Conservation (phyloP, 2,797 vertebrate species). For the Eidolon dupreanum region DNA sequence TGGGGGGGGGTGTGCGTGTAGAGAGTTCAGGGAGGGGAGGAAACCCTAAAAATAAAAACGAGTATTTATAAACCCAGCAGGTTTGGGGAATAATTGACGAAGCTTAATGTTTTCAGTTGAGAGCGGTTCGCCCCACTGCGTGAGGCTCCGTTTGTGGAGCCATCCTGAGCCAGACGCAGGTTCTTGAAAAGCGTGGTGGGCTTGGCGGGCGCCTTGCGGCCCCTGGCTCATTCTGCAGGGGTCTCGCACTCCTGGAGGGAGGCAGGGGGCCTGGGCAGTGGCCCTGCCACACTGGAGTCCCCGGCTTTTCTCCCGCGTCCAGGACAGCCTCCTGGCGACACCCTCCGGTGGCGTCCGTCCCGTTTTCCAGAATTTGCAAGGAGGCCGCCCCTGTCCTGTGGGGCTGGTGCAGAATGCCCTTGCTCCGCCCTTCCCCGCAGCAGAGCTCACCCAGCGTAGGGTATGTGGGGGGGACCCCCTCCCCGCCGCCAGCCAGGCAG, state of each 20-base stretch:
- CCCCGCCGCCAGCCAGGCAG: not conserved
- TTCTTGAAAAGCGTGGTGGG: not conserved
- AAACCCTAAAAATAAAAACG: constrained; percentile 69
- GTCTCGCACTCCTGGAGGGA: not conserved
- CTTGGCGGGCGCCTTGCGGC: not conserved
- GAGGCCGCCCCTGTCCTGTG: not conserved
- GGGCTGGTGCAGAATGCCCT: not conserved
- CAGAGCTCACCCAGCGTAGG: not conserved
- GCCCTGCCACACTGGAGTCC: not conserved
- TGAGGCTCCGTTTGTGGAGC: not conserved
- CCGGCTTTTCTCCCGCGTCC: accelerated
- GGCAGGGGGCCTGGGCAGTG: too few species aligned
- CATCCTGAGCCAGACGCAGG: not conserved
- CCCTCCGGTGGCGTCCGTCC: not conserved
- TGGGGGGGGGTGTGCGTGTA: not conserved
- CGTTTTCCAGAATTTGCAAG: not conserved
- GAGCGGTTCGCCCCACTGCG: not conserved
- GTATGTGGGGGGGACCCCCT: not conserved
- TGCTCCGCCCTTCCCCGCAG: not conserved
- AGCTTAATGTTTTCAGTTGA: constrained; percentile 36
- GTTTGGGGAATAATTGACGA: constrained; percentile 57
- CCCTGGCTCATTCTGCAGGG: not conserved
- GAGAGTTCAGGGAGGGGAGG: constrained; percentile 14
- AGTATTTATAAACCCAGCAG: constrained; percentile 58
- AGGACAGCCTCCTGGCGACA: not conserved